These are phyloP conservation scores for Pammene fasciana DNA, from an alignment of 2,888 invertebrate genomes.

Conservation along the genomic window DNA sequence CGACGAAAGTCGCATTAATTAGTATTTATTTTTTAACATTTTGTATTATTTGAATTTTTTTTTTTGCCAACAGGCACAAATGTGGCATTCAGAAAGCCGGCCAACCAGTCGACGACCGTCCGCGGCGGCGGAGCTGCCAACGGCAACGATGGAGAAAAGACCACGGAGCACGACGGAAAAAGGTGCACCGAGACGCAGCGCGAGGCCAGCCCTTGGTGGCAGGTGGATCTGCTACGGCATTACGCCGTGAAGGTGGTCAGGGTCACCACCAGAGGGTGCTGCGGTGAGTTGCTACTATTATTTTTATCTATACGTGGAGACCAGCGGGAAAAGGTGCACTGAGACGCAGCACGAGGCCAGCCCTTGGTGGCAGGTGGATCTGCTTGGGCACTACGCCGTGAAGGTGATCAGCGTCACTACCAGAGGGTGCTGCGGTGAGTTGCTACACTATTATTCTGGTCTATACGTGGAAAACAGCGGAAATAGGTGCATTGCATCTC, in stretches of 20 bases:
- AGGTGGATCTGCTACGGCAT: constrained; percentile 92
- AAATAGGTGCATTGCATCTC: too few relatives aligned
- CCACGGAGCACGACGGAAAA: constrained; percentile 93
- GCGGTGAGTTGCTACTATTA: constrained; percentile 78
- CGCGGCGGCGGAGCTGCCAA: constrained; percentile 91
- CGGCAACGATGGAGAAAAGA: constrained; percentile 94
- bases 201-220: constrained; percentile 97
- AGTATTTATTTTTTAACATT: constrained; percentile 33
- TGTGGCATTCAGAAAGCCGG: constrained; percentile 92
- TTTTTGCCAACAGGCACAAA: constrained; percentile 87
- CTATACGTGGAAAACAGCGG: too few relatives aligned
- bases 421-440: constrained; percentile 89
- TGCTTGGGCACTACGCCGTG: constrained; percentile 91
- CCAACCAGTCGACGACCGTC: constrained; percentile 95
- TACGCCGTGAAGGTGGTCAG: constrained; percentile 93
- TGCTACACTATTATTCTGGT: constrained; percentile 12
- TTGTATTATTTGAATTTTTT: neutral
- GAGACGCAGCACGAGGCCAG: constrained; percentile 58
- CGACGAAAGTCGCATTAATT: constrained; percentile 67
- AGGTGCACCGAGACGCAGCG: constrained; percentile 95
- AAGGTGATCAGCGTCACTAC: constrained; percentile 93
- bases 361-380: constrained; percentile 87
- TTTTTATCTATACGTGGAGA: neutral
- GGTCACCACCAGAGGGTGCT: constrained; percentile 92
- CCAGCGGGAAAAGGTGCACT: neutral